These are phyloP conservation scores for Phthorimaea operculella DNA, from an alignment of 1,140 invertebrate species.

Conservation along the genomic window DNA sequence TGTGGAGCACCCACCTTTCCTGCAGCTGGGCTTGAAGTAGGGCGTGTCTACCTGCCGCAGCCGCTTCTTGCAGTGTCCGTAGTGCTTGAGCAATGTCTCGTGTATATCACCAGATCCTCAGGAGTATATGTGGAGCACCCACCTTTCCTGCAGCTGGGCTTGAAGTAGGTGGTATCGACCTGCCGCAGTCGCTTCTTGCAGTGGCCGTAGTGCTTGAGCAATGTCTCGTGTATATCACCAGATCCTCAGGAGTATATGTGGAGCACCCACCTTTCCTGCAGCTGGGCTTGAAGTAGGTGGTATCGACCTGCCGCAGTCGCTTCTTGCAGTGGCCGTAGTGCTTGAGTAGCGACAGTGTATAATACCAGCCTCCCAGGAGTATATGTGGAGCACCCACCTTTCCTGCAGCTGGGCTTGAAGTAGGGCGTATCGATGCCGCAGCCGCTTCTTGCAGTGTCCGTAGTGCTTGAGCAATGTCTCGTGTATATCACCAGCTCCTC, in stretches of 20 bases:
- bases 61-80: slow-evolving; percentile 86
- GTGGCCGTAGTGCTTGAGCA: slow-evolving; percentile 88
- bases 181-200: slow-evolving; percentile 80
- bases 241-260: too few relatives aligned
- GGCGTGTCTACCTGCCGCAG: slow-evolving; percentile 70
- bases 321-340: slow-evolving; percentile 88
- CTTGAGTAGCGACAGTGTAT: slow-evolving; percentile 84
- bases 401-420: slow-evolving; percentile 68
- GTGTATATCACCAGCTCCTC: too few relatives aligned
- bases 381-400: too few relatives aligned
- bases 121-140: too few relatives aligned
- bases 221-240: slow-evolving; percentile 84
- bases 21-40: slow-evolving; percentile 66
- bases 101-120: too few relatives aligned
- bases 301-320: slow-evolving; percentile 74
- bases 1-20: slow-evolving; percentile 63
- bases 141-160: slow-evolving; percentile 67
- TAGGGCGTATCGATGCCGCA: slow-evolving; percentile 70
- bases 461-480: slow-evolving; percentile 86
- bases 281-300: slow-evolving; percentile 65
- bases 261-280: slow-evolving; percentile 62
- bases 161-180: slow-evolving; percentile 69
- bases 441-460: slow-evolving; percentile 83
- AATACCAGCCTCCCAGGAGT: too few relatives aligned
- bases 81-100: slow-evolving; percentile 84